Evolutionary conservation across 2,113 vertebrate genomes (phyloP), one percentile per base, ranked within the genome.

Genomic region (Oncorhynchus clarkii): DNA sequence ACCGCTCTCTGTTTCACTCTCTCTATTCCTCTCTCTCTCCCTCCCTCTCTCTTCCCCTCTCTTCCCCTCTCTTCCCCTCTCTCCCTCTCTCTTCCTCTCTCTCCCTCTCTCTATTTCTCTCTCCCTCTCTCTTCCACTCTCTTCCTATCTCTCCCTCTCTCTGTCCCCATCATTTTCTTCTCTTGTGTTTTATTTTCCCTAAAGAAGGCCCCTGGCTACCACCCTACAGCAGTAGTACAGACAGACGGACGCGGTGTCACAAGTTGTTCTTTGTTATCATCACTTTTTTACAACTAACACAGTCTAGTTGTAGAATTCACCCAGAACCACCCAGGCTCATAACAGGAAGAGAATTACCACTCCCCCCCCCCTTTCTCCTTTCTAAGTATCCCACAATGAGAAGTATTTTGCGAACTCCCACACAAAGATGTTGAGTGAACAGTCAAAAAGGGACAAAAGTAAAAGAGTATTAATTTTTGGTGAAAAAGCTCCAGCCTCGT

Each of bases 321-420:
- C 14, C 11, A 51, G 4, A 71, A 31, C 51, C 67, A 62, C n/a
- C 78, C 64, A 26, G 64, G 34, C 66, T 13, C 82, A 60, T 67
- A 76, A 87, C 39, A 80, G 75, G 62, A 79, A 72, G 60, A 68
- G 34, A 76, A 79, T 77, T 60, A 59, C 57, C 34, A 20, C 29
- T 27, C 2, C 27, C 72, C 3, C 29, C 54, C 73, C 54, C 26
- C 29, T 60, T 22, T 51, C 69, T 22, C 11, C 69, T 5, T 14
- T 54, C n/a, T 24, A 73, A 26, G 60, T 22, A 64, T 62, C 72
- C 7, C 80, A 13, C 69, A 77, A 20, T 73, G 34, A 75, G 70
- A 27, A 75, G 39, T 76, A 73, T 57, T 78, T 20, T 79, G 31
- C 59, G 77, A 24, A 51, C 49, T 51, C 49, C 3, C 77, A 71